Evolutionary conservation across 92 coral and sea anemone genomes (phyloP).

Genomic region (Actinernus sp.): DNA sequence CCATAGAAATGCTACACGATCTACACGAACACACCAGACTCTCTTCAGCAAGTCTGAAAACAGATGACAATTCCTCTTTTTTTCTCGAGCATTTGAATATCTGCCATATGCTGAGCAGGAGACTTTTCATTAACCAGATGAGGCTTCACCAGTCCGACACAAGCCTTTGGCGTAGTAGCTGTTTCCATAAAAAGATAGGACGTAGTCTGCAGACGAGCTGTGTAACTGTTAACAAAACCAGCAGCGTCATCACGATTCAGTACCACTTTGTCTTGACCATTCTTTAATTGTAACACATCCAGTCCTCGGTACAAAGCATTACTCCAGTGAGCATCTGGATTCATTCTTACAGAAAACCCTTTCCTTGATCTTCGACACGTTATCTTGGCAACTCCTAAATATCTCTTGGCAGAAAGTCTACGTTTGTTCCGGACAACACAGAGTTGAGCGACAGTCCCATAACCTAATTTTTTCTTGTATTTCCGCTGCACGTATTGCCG

Average conservation of each 20-base stretch:
- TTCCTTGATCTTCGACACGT: slow-evolving; percentile 53
- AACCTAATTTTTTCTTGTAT: slow-evolving; percentile 27
- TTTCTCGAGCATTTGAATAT: slow-evolving; percentile 48
- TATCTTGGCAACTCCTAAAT: slow-evolving; percentile 49
- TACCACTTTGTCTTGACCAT: slow-evolving; percentile 30
- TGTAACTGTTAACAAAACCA: slow-evolving; percentile 47
- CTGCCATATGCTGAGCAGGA: slow-evolving; percentile 65
- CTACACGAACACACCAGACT: slow-evolving; percentile 57
- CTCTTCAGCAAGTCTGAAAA: too few species aligned
- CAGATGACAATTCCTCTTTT: slow-evolving; percentile 16
- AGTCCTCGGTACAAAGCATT: slow-evolving; percentile 58
- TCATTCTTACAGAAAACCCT: slow-evolving; percentile 58
- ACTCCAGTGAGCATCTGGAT: slow-evolving; percentile 71
- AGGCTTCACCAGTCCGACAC: slow-evolving; percentile 63
- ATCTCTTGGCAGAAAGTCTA: slow-evolving; percentile 32
- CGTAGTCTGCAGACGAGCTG: slow-evolving; percentile 47
- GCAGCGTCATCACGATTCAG: slow-evolving; percentile 53
- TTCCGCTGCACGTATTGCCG: slow-evolving; percentile 23
- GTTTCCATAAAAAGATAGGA: slow-evolving; percentile 46
- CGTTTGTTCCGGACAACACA: slow-evolving; percentile 54
- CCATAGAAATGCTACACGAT: slow-evolving; percentile 62
- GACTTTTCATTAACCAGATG: slow-evolving; percentile 38
- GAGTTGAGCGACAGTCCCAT: slow-evolving; percentile 44
- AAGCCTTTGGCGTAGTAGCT: slow-evolving; percentile 32
- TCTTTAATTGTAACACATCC: slow-evolving; percentile 36